phyloP scores from a whole-genome alignment of 2,888 invertebrate genomes.

The Lithophane ornitopus region DNA sequence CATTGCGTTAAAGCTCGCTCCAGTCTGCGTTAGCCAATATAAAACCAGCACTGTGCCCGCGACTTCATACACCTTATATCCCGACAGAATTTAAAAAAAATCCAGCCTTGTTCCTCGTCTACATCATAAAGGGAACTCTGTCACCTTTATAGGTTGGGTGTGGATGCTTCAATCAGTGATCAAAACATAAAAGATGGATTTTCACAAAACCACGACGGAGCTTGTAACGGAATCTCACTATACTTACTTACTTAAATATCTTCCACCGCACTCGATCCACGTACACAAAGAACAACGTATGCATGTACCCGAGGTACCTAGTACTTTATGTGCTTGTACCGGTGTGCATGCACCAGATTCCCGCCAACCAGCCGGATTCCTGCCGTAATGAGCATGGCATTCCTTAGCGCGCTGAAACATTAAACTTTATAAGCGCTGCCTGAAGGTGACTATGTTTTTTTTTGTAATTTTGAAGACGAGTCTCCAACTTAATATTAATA shows the following conservation, averaged over 20 bases:
- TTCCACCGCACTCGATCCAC: background rate
- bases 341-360: constrained; percentile 32
- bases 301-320: background rate
- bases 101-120: background rate
- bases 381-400: constrained; percentile 61
- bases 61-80: too few relatives aligned
- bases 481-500: background rate
- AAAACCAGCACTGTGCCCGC: background rate
- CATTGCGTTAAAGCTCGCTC: too few relatives aligned
- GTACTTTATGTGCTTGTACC: constrained; percentile 13
- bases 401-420: constrained; percentile 52
- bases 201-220: background rate
- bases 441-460: constrained; percentile 8
- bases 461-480: background rate
- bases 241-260: background rate
- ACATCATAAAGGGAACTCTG: background rate
- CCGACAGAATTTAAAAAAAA: background rate
- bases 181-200: background rate
- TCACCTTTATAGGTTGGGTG: background rate
- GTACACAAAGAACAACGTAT: constrained; percentile 14
- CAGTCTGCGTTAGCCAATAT: background rate
- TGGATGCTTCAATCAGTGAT: background rate
- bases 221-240: background rate
- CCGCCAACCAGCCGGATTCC: constrained; percentile 34
- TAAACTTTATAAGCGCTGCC: constrained; percentile 44